Percentiles rank a stretch among this genome's conserved stretches.
phyloP scores from a whole-genome alignment of 2,797 vertebrate genomes.

The Onychomys torridus region DNA sequence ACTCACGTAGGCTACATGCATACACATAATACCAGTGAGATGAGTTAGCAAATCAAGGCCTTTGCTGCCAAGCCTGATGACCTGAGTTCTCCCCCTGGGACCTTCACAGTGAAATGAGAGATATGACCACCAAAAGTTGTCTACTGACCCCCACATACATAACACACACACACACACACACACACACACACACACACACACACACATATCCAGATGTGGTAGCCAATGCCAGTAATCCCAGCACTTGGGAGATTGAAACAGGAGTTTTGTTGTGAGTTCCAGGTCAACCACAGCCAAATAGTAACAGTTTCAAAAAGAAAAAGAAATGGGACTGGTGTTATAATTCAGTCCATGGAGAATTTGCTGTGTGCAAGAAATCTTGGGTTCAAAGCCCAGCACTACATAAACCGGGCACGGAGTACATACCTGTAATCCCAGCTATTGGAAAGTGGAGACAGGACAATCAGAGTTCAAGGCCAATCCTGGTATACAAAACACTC shows the following conservation, averaged over 20 bases:
- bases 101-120: neutral
- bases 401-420: neutral
- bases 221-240: neutral
- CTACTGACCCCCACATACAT: neutral
- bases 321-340: neutral
- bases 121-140: neutral
- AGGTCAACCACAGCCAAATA: neutral
- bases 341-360: neutral
- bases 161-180: neutral
- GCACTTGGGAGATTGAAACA: neutral
- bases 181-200: neutral
- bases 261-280: neutral
- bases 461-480: neutral
- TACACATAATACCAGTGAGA: neutral
- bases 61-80: neutral
- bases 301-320: neutral
- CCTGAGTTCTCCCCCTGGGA: neutral
- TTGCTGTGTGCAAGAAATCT: neutral
- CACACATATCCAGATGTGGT: neutral
- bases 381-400: neutral
- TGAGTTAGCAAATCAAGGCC: neutral
- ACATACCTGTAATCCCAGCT: neutral
- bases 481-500: neutral
- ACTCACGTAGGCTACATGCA: neutral
- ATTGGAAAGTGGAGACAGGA: neutral